A percentile compares a stretch with the other conserved stretches of the same genome.
Evolutionary conservation across 1,140 invertebrate genomes (phyloP).

Genomic region (Calliopsis andreniformis): DNA sequence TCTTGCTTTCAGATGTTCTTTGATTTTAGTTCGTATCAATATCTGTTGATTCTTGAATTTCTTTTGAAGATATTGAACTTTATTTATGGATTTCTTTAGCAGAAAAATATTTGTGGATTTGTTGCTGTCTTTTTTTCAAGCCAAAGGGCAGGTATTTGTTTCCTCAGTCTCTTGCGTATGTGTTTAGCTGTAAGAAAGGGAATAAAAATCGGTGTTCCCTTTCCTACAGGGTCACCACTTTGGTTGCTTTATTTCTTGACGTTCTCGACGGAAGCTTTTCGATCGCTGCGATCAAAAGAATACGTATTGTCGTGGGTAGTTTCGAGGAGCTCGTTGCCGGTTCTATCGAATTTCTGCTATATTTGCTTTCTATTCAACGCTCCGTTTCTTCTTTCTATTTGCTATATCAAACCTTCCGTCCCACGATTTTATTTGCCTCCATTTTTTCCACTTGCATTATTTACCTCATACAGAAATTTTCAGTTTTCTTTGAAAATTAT

Average conservation of each 20-base stretch:
- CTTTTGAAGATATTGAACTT: no score
- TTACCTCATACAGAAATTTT: no score
- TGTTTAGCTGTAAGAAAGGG: neutral
- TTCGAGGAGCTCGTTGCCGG: neutral
- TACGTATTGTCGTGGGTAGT: neutral
- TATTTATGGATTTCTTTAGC: no score
- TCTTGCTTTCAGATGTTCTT: neutral
- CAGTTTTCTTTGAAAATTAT: no score
- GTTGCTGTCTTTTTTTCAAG: no score
- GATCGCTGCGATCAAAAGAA: neutral
- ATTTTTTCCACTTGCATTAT: neutral
- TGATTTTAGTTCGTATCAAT: neutral
- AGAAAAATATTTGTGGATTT: no score
- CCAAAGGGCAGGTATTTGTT: no score
- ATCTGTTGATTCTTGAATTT: neutral
- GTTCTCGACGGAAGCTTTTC: neutral
- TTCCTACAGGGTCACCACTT: neutral
- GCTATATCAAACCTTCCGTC: neutral
- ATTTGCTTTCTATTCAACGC: conserved; percentile 37
- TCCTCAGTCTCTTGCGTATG: no score
- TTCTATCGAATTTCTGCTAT: conserved; percentile 26
- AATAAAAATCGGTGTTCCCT: neutral
- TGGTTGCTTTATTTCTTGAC: conserved; percentile 3
- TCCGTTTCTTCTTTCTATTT: conserved; percentile 5
- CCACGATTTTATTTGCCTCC: neutral